Evolutionary conservation across 2,113 vertebrate genomes (phyloP).

Genomic region (Lichenostomus cassidix): DNA sequence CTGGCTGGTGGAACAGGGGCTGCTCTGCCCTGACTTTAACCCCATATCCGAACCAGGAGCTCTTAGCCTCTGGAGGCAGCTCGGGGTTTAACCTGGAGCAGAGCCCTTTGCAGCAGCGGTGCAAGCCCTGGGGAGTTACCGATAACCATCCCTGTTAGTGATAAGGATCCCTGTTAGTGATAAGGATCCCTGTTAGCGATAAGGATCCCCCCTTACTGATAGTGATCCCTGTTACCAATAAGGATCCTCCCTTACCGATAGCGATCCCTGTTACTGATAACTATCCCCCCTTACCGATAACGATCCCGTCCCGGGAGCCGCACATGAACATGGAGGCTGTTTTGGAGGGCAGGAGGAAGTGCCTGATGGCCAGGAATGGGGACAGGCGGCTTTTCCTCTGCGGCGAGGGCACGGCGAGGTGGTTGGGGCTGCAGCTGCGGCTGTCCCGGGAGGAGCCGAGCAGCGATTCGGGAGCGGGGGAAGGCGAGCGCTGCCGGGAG

Average conservation of each 20-base stretch:
- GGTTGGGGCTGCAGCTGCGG: conserved; percentile 48
- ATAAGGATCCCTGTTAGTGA: not conserved
- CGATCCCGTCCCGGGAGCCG: conserved; percentile 55
- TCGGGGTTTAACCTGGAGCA: not conserved
- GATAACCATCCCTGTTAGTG: conserved; percentile 52
- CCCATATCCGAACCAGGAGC: not conserved
- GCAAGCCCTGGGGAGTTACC: conserved; percentile 56
- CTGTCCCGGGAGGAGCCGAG: not conserved
- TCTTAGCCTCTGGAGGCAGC: not conserved
- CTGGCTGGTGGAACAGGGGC: not conserved
- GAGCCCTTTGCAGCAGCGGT: rapidly evolving
- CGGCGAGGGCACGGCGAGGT: conserved; percentile 56
- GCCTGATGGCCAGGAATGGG: conserved; percentile 70
- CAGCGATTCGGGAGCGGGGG: not conserved
- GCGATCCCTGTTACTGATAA: no score
- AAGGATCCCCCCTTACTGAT: conserved; percentile 68
- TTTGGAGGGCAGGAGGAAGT: conserved; percentile 75
- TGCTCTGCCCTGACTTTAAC: not conserved
- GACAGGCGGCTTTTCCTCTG: conserved; percentile 49
- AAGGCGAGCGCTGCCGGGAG: not conserved
- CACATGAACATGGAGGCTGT: conserved; percentile 82
- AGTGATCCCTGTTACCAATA: conserved; percentile 57
- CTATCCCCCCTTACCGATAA: rapidly evolving
- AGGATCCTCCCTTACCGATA: conserved; percentile 65
- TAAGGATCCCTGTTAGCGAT: rapidly evolving